Evolutionary conservation across 2,113 vertebrate species (phyloP).

Genomic region (Lota lota): DNA sequence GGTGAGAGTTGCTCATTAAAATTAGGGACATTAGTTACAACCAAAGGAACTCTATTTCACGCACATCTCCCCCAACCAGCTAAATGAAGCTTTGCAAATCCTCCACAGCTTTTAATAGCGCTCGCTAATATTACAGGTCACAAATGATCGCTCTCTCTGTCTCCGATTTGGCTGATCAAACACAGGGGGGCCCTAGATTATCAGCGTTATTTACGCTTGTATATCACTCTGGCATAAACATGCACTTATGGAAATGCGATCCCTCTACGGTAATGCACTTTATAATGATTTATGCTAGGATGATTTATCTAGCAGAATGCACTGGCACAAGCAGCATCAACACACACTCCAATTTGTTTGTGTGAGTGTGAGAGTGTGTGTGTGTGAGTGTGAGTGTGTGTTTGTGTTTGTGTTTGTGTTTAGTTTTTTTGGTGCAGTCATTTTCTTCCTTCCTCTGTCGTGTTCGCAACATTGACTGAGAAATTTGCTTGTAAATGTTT

Average conservation of each 20-base stretch:
- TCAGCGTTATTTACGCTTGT: conserved; percentile 69
- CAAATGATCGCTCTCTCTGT: conserved; percentile 55
- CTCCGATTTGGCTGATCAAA: conserved; percentile 68
- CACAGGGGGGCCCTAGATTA: conserved; percentile 56
- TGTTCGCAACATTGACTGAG: conserved; percentile 15
- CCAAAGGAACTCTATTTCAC: conserved; percentile 69
- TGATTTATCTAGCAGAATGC: conserved; percentile 40
- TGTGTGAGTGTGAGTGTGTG: no score
- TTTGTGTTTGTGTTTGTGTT: no score
- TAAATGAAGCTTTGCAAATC: conserved; percentile 72
- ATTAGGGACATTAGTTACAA: conserved; percentile 71
- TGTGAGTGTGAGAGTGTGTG: no score
- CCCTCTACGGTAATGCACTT: conserved; percentile 63
- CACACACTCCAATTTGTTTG: conserved; percentile 28
- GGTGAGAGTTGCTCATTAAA: conserved; percentile 54
- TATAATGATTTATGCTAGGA: conserved; percentile 65
- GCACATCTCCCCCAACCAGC: conserved; percentile 62
- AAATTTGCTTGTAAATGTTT: conserved; percentile 21
- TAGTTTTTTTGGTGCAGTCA: background rate
- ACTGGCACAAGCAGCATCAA: conserved; percentile 26
- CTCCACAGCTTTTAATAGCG: conserved; percentile 67
- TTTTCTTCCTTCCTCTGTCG: background rate
- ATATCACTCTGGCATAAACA: conserved; percentile 65
- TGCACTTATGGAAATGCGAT: conserved; percentile 63
- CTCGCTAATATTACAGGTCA: conserved; percentile 67